Conservation (phyloP, 1,140 invertebrate genomes). For the Cotesia glomerata region DNA sequence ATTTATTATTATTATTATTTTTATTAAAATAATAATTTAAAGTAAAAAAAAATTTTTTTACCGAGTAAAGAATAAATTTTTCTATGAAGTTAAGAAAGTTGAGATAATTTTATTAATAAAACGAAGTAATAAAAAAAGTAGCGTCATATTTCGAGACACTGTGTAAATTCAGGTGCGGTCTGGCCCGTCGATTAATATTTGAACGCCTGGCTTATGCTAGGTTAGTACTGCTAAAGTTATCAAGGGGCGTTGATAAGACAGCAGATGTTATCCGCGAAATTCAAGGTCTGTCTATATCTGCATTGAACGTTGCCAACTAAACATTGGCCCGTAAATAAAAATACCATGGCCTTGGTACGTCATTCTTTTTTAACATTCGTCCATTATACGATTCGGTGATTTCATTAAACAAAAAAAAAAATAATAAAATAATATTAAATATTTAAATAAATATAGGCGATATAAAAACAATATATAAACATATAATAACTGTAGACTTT, state of each 20-base stretch:
- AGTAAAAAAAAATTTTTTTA: no score
- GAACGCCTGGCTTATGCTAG: constrained; percentile 62
- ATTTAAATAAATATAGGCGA: background rate
- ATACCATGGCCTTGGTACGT: constrained; percentile 60
- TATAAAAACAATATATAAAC: background rate
- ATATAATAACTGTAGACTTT: background rate
- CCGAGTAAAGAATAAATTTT: no score
- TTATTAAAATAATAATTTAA: no score
- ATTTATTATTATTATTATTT: no score
- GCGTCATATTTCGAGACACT: constrained; percentile 38
- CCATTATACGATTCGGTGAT: constrained; percentile 46
- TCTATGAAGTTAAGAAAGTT: no score
- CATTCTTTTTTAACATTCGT: constrained; percentile 49
- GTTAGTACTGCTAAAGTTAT: constrained; percentile 62
- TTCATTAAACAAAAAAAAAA: background rate
- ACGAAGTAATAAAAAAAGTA: constrained; percentile 4
- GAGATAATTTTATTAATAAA: no score
- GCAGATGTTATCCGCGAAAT: constrained; percentile 64
- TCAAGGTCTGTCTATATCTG: constrained; percentile 62
- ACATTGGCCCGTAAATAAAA: constrained; percentile 60
- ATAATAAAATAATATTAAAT: background rate
- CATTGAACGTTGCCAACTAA: constrained; percentile 55
- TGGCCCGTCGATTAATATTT: constrained; percentile 59
- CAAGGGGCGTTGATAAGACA: constrained; percentile 53
- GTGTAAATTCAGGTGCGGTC: constrained; percentile 56